Percentiles rank a stretch among this genome's conserved stretches.
Conservation (phyloP, 2,888 invertebrate species). For the Branchinecta sandiegonensis region DNA sequence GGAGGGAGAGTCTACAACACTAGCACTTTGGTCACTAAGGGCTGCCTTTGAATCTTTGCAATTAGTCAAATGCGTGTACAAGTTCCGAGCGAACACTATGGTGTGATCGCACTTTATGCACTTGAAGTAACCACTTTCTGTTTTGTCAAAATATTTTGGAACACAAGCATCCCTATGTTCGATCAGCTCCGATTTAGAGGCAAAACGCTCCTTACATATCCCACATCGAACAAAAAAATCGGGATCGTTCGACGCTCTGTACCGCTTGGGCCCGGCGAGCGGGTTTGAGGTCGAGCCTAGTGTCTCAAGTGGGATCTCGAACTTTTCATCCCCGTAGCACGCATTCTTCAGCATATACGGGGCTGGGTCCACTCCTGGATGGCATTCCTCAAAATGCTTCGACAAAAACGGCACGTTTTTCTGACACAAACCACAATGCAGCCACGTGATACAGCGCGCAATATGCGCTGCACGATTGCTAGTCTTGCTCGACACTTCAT, state of each 20-base stretch:
- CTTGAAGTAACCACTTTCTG: background rate
- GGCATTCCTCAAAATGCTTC: background rate
- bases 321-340: background rate
- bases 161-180: background rate
- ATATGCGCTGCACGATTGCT: background rate
- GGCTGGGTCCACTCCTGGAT: background rate
- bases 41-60: constrained; percentile 3
- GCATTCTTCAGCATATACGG: background rate
- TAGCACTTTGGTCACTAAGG: background rate
- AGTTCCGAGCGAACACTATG: background rate
- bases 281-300: background rate
- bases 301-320: background rate
- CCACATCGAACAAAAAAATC: constrained; percentile 1
- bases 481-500: background rate
- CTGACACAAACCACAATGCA: background rate
- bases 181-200: background rate
- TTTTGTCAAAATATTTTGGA: background rate
- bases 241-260: background rate
- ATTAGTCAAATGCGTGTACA: background rate
- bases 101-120: background rate
- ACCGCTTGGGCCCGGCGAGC: background rate
- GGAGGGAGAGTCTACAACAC: background rate
- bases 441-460: constrained; percentile 8
- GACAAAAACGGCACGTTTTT: background rate
- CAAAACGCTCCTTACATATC: background rate